These are phyloP conservation scores for Hemistola chrysoprasaria DNA, from an alignment of 2,888 invertebrate genomes.

Conservation along the genomic window DNA sequence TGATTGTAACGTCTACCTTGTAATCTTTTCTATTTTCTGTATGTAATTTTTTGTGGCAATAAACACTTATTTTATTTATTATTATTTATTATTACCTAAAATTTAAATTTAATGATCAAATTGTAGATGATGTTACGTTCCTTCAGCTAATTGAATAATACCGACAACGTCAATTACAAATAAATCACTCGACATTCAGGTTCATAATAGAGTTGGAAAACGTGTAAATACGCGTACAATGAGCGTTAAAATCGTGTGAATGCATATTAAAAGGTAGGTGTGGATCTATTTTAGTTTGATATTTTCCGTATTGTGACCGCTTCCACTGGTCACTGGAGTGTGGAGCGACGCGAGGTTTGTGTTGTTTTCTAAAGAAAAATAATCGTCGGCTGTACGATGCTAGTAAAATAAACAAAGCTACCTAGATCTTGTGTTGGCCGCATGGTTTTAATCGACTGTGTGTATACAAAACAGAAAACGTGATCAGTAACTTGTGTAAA, in stretches of 20 bases:
- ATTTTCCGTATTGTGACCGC: slow-evolving; percentile 62
- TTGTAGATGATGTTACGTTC: background rate
- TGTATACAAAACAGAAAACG: slow-evolving; percentile 12
- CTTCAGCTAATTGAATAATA: slow-evolving; percentile 28
- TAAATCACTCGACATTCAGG: slow-evolving; percentile 10
- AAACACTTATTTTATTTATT: no score
- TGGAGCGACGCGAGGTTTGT: slow-evolving; percentile 54
- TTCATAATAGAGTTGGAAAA: slow-evolving; percentile 25
- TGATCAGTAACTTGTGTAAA: slow-evolving; percentile 7
- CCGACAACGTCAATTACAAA: slow-evolving; percentile 17
- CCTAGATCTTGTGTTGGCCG: slow-evolving; percentile 32
- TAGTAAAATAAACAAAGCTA: slow-evolving; percentile 58
- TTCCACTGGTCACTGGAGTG: slow-evolving; percentile 26
- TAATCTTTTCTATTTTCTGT: no score
- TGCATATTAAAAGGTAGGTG: slow-evolving; percentile 20
- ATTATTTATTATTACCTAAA: no score
- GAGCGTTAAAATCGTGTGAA: slow-evolving; percentile 17
- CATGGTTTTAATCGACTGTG: slow-evolving; percentile 34
- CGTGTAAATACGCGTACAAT: slow-evolving; percentile 22
- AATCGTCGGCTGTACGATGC: slow-evolving; percentile 49
- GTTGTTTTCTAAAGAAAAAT: slow-evolving; percentile 49
- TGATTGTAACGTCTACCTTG: no score
- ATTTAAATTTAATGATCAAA: no score
- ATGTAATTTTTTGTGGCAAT: no score
- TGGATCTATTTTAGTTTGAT: slow-evolving; percentile 27